Evolutionary conservation across 2,113 vertebrate genomes (phyloP), one percentile per base, ranked within the genome.

Genomic region (Tonatia bakeri): DNA sequence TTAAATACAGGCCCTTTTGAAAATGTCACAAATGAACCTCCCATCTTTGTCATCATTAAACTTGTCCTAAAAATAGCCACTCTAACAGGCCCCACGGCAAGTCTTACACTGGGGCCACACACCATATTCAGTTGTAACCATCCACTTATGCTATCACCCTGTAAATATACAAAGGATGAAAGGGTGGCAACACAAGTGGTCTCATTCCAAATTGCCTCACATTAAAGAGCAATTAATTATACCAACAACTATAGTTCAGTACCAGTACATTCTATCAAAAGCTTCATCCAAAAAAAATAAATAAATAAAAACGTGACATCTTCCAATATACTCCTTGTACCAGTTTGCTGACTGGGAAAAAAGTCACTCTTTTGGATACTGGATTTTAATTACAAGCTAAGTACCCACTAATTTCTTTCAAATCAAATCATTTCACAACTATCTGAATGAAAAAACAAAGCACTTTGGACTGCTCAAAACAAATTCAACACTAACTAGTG

Each of bases 21-120:
- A 97, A 90, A 87, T 40, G 61, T 89, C 47, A 96, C 38, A 94
- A 84, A 94, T 61, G 52, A 97, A 76, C 69, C 40, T 84, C 72
- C 56, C 38, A 70, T 77, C 80, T 91, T 54, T 93, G 45, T 95
- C 75, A 96, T 86, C 65, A 77, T 80, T 92, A 52, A 79, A 14
- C 54, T 83, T 79, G 52, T 52, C 38, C 47, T 86, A 61, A 90
- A 97, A 97, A 92, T 31, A 90, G 64, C 72, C 81, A 81, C 89
- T 94, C 38, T 50, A 73, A 81, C 81, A 24, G 6, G 84, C 45
- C 72, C 82, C 77, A 76, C 40, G 54, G 59, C 52, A 47, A 77
- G 64, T 61, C 90, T 77, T 50, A 72, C 24, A 81, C 0, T 52
- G 87, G 64, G 16, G 87, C 72, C 54, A 93, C 16, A 80, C 1